Evolutionary conservation across 2,113 vertebrate genomes (phyloP), one percentile per base, ranked within the genome.

Genomic region (Collichthys lucidus): DNA sequence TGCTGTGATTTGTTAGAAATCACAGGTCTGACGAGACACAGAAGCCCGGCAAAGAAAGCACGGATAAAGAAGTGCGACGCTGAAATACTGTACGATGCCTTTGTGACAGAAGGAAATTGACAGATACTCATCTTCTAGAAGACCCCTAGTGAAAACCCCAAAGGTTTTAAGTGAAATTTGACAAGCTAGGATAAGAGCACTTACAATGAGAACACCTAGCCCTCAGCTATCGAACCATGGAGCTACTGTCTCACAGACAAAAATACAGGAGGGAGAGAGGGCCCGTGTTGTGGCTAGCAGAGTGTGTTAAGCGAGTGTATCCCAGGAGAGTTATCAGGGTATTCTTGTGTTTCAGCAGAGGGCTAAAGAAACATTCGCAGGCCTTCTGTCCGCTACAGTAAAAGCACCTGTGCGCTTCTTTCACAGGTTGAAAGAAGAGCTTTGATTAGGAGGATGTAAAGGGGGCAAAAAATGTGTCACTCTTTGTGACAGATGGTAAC

Each of bases 211-310:
- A 90, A 91, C 83, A 89, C 77, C 73, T 57, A 87, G 71, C 79
- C 83, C 63, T 57, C 20, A 86, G 65, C 82, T 71, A 65, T 31
- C 20, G 3, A 53, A 55, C 57, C 56, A 24, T 20, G 8, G n/a
- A 60, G 57, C 62, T 67, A 44, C 65, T 10, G 12, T 26, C 81
- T 59, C 80, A 57, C 77, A 72, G 31, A 82, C 72, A 70, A 46
- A 56, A 11, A 46, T 6, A 24, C 57, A 20, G 2, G 5, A 12
- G 16, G 19, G 49, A 90, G 88, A 89, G 26, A 80, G 81, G 70
- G 49, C 62, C 62, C 70, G 75, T 94, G 93, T 95, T 95, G 88
- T 93, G 91, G 83, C 92, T 92, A 89, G 73, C 64, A 62, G 74
- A 92, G 82, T 77, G 87, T 89, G 87, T 86, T 88, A 88, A 89